Conservation (phyloP, 1,140 invertebrate genomes). For the Antheraea mylitta region DNA sequence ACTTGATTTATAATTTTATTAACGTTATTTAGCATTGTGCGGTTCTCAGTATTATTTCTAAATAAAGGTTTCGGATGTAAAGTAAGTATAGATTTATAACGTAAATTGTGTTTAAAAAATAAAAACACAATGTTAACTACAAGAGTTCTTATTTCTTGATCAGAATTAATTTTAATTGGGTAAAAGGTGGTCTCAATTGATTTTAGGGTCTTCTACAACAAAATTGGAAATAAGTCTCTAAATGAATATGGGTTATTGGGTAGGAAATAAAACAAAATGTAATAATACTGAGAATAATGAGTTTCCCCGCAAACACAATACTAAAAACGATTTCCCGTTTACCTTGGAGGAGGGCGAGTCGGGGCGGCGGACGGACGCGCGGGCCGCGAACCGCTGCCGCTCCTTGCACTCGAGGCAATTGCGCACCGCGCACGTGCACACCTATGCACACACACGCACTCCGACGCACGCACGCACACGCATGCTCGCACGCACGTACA, state of each 20-base stretch:
- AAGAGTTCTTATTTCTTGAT: too few species aligned
- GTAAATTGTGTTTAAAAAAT: too few species aligned
- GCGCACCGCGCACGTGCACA: constrained; percentile 98
- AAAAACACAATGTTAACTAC: too few species aligned
- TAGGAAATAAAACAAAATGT: too few species aligned
- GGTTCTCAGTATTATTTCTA: not conserved
- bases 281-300: too few species aligned
- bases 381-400: constrained; percentile 83
- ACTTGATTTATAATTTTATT: too few species aligned
- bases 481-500: constrained; percentile 29
- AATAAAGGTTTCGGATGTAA: not conserved
- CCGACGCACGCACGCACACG: constrained; percentile 73
- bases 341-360: constrained; percentile 74
- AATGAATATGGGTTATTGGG: too few species aligned
- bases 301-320: not conserved
- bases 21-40: not conserved
- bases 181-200: too few species aligned
- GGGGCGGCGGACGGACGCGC: constrained; percentile 48
- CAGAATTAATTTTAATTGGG: too few species aligned
- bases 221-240: too few species aligned
- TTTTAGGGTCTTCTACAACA: too few species aligned
- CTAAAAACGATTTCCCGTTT: constrained; percentile 26
- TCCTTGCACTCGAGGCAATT: constrained; percentile 99
- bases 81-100: too few species aligned
- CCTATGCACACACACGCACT: constrained; percentile 81